These are phyloP conservation scores for Pithys albifrons DNA, from an alignment of 2,113 vertebrate species.

Conservation along the genomic window DNA sequence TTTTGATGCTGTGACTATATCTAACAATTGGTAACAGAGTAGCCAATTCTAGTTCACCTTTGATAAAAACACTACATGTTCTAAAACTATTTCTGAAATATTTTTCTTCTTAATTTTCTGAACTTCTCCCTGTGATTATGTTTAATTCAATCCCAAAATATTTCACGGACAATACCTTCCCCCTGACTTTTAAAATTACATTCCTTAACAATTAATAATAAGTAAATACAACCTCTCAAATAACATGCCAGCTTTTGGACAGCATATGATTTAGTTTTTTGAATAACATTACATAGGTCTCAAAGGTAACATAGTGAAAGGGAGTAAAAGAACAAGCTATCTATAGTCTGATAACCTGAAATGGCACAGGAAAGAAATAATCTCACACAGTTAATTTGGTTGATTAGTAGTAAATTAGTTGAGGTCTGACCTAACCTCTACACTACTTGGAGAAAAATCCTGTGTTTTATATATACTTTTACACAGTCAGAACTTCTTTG, in stretches of 20 bases:
- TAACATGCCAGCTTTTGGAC: background rate
- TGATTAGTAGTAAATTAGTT: conserved; percentile 32
- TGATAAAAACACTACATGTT: background rate
- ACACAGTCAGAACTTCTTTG: conserved; percentile 48
- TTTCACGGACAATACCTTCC: background rate
- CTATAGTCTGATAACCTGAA: background rate
- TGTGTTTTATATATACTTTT: conserved; percentile 25
- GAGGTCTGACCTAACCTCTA: conserved; percentile 38
- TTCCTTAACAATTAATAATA: background rate
- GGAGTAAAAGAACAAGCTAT: background rate
- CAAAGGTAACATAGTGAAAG: background rate
- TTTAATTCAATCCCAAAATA: background rate
- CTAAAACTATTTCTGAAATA: background rate
- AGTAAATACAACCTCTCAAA: background rate
- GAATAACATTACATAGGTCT: background rate
- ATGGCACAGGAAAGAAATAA: background rate
- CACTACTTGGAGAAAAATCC: conserved; percentile 31
- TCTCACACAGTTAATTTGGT: conserved; percentile 23
- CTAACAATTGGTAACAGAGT: background rate
- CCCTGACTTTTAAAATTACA: background rate
- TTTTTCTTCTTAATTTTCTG: background rate
- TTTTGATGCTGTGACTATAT: background rate
- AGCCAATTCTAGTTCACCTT: background rate
- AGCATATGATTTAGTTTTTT: background rate
- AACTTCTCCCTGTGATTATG: background rate